A percentile compares a stretch with the other conserved stretches of the same genome.
Conservation (phyloP, 92 coral and sea anemone species). For the Bergia sp. region DNA sequence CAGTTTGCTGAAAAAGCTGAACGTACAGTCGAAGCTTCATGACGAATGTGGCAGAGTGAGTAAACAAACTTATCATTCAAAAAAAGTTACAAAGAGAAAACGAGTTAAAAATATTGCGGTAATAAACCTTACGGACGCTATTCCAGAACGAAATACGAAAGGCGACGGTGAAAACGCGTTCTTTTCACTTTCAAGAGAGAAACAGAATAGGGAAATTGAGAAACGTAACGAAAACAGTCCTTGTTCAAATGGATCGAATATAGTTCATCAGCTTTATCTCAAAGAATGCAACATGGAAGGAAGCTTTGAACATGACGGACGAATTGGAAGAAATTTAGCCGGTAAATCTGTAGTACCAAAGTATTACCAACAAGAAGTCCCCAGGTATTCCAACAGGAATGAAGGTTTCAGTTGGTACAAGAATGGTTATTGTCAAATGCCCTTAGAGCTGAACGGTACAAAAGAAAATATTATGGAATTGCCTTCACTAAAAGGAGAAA, state of each 20-base stretch:
- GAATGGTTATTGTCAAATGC: not conserved
- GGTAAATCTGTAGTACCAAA: not conserved
- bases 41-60: not conserved
- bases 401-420: not conserved
- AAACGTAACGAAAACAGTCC: not conserved
- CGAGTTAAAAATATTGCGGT: constrained; percentile 8
- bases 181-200: constrained; percentile 24
- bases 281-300: not conserved
- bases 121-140: constrained; percentile 23
- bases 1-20: not conserved
- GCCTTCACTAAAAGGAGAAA: constrained; percentile 14
- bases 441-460: not conserved
- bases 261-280: not conserved
- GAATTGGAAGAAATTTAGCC: not conserved
- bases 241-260: not conserved
- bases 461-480: not conserved
- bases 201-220: constrained; percentile 23
- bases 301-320: not conserved
- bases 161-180: not conserved
- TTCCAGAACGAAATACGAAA: constrained; percentile 6
- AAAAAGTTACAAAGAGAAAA: not conserved
- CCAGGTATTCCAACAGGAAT: not conserved
- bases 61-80: not conserved
- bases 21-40: not conserved
- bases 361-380: not conserved